Evolutionary conservation across 2,113 vertebrate genomes (phyloP).

Genomic region (Osmerus eperlanus): DNA sequence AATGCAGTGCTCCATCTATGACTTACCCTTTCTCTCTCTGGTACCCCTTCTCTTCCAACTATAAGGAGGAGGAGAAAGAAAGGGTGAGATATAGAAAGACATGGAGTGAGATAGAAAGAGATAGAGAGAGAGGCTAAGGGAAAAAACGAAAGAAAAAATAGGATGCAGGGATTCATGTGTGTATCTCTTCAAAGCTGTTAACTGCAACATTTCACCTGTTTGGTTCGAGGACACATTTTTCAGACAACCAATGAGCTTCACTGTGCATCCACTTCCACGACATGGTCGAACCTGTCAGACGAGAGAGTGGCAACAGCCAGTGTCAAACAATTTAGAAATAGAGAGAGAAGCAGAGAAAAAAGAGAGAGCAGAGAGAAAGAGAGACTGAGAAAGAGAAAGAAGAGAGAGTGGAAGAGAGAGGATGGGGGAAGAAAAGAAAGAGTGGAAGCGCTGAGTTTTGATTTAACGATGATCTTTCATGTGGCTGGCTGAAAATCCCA

Average conservation of each 20-base stretch:
- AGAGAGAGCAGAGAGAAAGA: conserved; percentile 25
- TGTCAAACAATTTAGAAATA: neutral
- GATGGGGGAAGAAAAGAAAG: neutral
- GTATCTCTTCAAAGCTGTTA: too few relatives aligned
- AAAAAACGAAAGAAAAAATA: too few relatives aligned
- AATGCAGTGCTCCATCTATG: too few relatives aligned
- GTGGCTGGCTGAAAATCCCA: neutral
- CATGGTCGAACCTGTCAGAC: too few relatives aligned
- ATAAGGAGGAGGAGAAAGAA: neutral
- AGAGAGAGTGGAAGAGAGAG: neutral
- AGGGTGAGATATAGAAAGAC: neutral
- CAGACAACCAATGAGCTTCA: too few relatives aligned
- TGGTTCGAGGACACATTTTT: too few relatives aligned
- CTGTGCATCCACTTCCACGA: too few relatives aligned
- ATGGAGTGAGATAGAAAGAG: conserved; percentile 15
- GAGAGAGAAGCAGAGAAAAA: conserved; percentile 11
- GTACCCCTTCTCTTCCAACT: too few relatives aligned
- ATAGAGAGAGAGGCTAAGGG: conserved; percentile 27
- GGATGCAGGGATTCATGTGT: too few relatives aligned
- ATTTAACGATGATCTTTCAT: conserved; percentile 10
- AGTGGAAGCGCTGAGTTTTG: conserved; percentile 21
- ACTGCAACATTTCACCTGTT: too few relatives aligned
- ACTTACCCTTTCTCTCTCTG: too few relatives aligned
- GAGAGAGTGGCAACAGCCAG: too few relatives aligned
- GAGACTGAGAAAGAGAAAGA: neutral